Evolutionary conservation across 2,888 invertebrate genomes (phyloP), one percentile per base, ranked within the genome.

Genomic region (Athalia circularis): DNA sequence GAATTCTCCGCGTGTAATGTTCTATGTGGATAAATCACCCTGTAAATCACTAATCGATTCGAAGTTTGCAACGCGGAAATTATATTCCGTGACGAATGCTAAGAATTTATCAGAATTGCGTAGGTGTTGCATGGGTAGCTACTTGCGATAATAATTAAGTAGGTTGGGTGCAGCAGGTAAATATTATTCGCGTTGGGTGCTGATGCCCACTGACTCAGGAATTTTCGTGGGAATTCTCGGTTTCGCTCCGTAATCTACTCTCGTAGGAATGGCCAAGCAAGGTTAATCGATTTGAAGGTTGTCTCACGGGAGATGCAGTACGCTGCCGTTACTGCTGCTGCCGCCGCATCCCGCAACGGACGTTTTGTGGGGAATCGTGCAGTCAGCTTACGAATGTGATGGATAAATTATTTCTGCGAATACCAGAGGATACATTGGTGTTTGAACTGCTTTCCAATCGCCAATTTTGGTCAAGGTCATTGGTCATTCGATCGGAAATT

Each of bases 131-230:
- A 48, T 2, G 29, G 29, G 29, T 29, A 29, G 29, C 29, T 29
- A 29, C 29, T 29, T 29, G 29, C 29, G 29, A 29, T 29, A 29
- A 29, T 29, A 29, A 29, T 15, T 68, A 62, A 67, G 65, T 59
- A 79, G 77, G n/a, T 57, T 79, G 47, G 5, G 52, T 29, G 64
- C 29, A 29, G 29, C 29, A 29, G 29, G 62, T 82, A 76, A 79
- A 79, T 81, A 82, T 80, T 84, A 81, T 79, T 80, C 72, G 75
- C 72, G 75, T 13, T 77, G 75, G 80, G 80, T 75, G 77, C 59
- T 74, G 80, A 79, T 65, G 80, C 54, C 79, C 80, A 47, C 77
- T 79, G 82, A 29, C 29, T 75, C 8, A 4, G 52, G 57, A 59
- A 57, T 72, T 75, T 75, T 64, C 64, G 64, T 75, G 75, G 75